phyloP scores from a whole-genome alignment of 2,888 invertebrate species.

The Tuberolachnus salignus region DNA sequence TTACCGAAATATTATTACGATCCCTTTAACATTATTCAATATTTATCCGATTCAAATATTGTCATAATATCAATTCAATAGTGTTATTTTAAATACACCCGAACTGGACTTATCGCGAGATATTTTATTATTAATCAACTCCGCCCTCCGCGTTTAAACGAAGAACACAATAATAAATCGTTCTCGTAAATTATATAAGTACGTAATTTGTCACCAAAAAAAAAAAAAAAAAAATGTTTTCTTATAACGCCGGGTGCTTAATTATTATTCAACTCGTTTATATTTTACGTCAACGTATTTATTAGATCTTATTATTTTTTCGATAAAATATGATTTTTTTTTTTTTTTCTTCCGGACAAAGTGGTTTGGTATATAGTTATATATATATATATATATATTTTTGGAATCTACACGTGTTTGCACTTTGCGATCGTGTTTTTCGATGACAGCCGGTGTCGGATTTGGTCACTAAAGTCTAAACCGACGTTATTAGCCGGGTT shows the following conservation, averaged over 20 bases:
- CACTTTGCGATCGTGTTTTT: constrained; percentile 29
- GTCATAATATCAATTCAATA: no score
- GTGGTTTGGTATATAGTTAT: background rate
- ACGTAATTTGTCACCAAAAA: no score
- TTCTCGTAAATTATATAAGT: no score
- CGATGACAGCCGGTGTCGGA: background rate
- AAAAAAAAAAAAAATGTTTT: no score
- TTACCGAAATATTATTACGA: no score
- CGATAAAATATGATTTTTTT: background rate
- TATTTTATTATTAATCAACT: background rate
- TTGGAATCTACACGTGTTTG: constrained; percentile 34
- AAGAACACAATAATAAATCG: no score
- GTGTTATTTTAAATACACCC: background rate
- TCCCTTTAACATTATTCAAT: no score
- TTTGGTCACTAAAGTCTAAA: background rate
- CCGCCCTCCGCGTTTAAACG: background rate
- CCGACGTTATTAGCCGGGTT: background rate
- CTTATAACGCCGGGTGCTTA: no score
- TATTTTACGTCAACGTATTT: background rate
- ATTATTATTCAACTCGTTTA: background rate
- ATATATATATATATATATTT: background rate
- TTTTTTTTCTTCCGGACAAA: background rate
- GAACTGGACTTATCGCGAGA: constrained; percentile 5
- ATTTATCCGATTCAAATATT: no score
- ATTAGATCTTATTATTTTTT: background rate